Evolutionary conservation across 2,113 vertebrate genomes (phyloP).

Genomic region (Epinephelus cyanopodus): DNA sequence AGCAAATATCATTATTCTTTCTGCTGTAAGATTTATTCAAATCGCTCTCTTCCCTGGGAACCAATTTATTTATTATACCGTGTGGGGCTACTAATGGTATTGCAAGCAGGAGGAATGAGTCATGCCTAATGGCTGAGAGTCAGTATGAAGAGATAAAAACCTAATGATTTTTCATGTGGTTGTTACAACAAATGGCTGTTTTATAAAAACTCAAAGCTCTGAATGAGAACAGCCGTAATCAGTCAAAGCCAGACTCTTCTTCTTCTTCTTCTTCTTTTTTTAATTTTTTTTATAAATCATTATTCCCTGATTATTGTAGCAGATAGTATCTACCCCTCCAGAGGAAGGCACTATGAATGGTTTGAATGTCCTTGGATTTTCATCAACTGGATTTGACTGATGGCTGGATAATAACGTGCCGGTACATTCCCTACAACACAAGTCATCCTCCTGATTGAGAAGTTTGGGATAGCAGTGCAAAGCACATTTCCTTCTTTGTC

Average conservation of each 20-base stretch:
- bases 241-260: slow-evolving; percentile 74
- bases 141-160: slow-evolving; percentile 53
- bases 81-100: background rate
- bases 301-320: slow-evolving; percentile 78
- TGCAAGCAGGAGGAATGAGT: slow-evolving; percentile 30
- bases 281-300: slow-evolving; percentile 45
- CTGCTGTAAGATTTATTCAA: background rate
- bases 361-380: slow-evolving; percentile 75
- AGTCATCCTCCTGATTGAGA: slow-evolving; percentile 38
- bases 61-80: background rate
- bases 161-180: slow-evolving; percentile 31
- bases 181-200: slow-evolving; percentile 39
- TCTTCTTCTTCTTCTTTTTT: background rate
- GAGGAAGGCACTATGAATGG: slow-evolving; percentile 86
- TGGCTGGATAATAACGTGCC: slow-evolving; percentile 65
- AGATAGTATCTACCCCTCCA: slow-evolving; percentile 81
- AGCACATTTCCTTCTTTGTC: slow-evolving; percentile 50
- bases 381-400: slow-evolving; percentile 78
- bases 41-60: background rate
- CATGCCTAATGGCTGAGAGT: slow-evolving; percentile 39
- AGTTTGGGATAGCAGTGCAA: slow-evolving; percentile 32
- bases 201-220: slow-evolving; percentile 47
- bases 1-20: slow-evolving; percentile 6
- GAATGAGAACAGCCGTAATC: slow-evolving; percentile 63
- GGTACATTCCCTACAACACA: slow-evolving; percentile 37